Conservation (phyloP, 2,888 invertebrate genomes). For the Stramonita haemastoma region DNA sequence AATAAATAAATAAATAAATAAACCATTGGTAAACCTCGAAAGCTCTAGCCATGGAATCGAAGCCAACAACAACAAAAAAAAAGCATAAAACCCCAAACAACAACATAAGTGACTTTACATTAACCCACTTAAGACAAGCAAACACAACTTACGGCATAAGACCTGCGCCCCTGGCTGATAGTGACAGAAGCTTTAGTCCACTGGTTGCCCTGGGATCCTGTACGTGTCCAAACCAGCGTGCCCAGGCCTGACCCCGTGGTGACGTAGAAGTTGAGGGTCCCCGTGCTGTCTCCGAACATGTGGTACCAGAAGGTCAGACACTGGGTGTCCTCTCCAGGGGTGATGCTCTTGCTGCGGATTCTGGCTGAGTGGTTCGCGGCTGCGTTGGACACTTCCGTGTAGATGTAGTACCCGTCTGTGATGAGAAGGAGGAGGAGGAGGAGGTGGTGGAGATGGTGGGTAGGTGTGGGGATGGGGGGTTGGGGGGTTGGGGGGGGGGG, state of each 20-base stretch:
- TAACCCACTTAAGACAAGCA: background rate
- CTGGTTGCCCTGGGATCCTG: slow-evolving; percentile 63
- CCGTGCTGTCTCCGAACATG: slow-evolving; percentile 70
- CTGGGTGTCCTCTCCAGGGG: slow-evolving; percentile 40
- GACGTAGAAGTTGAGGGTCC: slow-evolving; percentile 64
- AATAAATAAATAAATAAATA: no score
- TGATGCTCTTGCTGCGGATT: slow-evolving; percentile 52
- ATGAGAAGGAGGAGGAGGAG: no score
- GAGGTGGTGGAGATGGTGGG: no score
- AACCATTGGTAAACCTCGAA: no score
- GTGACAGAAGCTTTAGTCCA: slow-evolving; percentile 67
- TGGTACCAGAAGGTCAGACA: slow-evolving; percentile 74
- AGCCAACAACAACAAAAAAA: no score
- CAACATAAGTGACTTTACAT: background rate
- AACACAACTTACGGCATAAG: slow-evolving; percentile 43
- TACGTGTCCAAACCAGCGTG: slow-evolving; percentile 62
- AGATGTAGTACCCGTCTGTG: slow-evolving; percentile 59
- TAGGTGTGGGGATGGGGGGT: no score
- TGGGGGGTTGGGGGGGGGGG: background rate
- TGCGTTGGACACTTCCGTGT: slow-evolving; percentile 78
- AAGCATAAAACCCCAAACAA: no score
- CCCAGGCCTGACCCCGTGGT: slow-evolving; percentile 53
- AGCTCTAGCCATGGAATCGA: no score
- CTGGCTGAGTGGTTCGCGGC: slow-evolving; percentile 80
- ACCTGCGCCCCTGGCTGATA: slow-evolving; percentile 43